Evolutionary conservation across 2,888 invertebrate genomes (phyloP), one percentile per base, ranked within the genome.

Genomic region (Synanthedon vespiformis): DNA sequence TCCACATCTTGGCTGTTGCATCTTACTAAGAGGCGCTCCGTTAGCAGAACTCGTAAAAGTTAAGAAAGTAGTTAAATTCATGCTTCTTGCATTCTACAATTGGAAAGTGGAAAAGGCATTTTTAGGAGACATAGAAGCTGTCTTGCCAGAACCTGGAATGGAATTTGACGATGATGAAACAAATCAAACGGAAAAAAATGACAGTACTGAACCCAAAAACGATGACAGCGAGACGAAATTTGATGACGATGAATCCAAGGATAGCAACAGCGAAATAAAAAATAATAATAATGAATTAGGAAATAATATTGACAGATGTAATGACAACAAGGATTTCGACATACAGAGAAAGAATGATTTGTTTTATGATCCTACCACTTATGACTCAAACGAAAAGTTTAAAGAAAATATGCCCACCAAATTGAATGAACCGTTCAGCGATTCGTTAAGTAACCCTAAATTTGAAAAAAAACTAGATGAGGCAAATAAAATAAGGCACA

Each of bases 21-120:
- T 98, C 48, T 77, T 97, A 3, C 80, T 99, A 2, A 90, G 96
- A n/a, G 97, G 97, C 0, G 90, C 90, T 0, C 86, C 89, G 0
- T 77, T 89, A 53, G 72, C 81, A n/a, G 96, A 97, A 71, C 85
- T 98, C 6, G 88, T 91, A 10, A 90, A 92, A 68, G 92, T 97
- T 0, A 98, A 98, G 74, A 92, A 91, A 63, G 94, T 97, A 0
- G 91, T 94, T 0, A 92, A 92, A 50, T 93, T 94, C 68, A 90
- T 97, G 89, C 89, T 96, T 0, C 93, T 94, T 56, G 92, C 94
- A 0, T 91, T 93, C 41, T 98, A 98, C 75, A 98, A 98, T 64
- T 95, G 96, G 92, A 91, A 94, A 51, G 83, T 98, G 48, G 99
- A 99, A 77, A 93, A 94, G 65, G 94, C 97, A 0, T 98, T 96